Base-by-base conservation (phyloP, 2,113 vertebrate species). In the Trogon melanurus region DNA sequence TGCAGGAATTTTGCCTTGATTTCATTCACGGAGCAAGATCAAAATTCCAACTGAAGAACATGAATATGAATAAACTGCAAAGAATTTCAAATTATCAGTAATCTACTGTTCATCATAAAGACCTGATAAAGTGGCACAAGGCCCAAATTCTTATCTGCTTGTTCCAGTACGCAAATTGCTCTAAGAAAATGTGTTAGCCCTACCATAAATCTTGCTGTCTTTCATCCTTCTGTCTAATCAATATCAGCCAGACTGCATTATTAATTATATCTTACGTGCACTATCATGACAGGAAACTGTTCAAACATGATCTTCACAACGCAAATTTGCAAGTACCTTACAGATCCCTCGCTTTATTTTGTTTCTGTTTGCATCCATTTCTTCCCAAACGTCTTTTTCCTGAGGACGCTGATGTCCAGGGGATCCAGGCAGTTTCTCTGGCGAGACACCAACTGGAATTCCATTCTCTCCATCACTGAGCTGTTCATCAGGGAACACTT, bases 381-480 rank as follows among this genome's bases (percentile, higher is more conserved):
- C 99, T 97, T 99, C 99, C 99, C 99, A 99, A 79, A 99, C 99
- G 38, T 99, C 99, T 61, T 98, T 98, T 97, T 99, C 99, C 95
- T 99, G 99, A 94, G 98, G 97, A 94, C 98, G 98, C 5, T 96
- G 98, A 81, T 98, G 98, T 44, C 98, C 97, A 13, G 98, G 98
- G 71, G 99, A 99, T 41, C 98, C 98, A 14, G 98, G 98, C 56
- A 98, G 88, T 48, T 99, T 99, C 9, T 98, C 99, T 65, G 97
- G 98, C 83, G 97, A 98, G 47, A 97, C 95, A 78, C 97, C 98
- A 93, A 94, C 95, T 61, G 98, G 98, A 27, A 98, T 97, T 80
- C 98, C 99, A 96, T 99, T 99, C 87, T 99, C 99, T 51, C 98
- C 99, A 89, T 99, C 99, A 84, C 99, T 99, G 84, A 99, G 99